Base-by-base conservation (phyloP, 2,113 vertebrate species). In the Elephas maximus region DNA sequence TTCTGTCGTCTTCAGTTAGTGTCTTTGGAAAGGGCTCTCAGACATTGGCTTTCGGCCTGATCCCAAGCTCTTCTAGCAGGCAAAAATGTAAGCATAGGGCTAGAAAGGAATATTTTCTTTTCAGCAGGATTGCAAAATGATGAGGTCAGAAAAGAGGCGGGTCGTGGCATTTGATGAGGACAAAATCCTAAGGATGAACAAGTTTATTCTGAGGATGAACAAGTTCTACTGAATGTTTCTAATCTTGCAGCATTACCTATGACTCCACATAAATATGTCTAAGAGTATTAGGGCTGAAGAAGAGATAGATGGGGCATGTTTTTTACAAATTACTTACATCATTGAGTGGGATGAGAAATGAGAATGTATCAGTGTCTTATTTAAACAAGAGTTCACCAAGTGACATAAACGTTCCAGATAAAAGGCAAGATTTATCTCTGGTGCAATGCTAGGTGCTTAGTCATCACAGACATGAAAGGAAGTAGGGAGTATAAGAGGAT, bases 311-410 rank as follows among this genome's bases (percentile, higher is more conserved):
- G 48, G 53, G 15, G 6, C 5, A 20, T 45, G 8, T 11, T 62
- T 91, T 92, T 83, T 90, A 88, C 33, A 94, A 76, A 92, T 57
- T 71, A 80, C 12, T 65, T 82, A 24, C 87, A 74, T 65, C 37
- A 2, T 18, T 73, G 21, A 23, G 41, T 67, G 15, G 53, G 9
- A 62, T 83, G 69, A 92, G 37, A 94, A 95, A 83, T 74, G 45
- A 18, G 69, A 87, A 82, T 82, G 28, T 51, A 71, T 41, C 37
- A 73, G 44, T 92, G 57, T 73, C 51, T 90, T 87, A 79, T 94
- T 89, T 92, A 86, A 83, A 44, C 51, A 48, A 57, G 5, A 65
- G 60, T 78, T 92, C 20, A 65, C 51, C 74, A 51, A 62, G 37
- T 92, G 45, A 69, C 89, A 87, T 63, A 83, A 53, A 69, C 81